Percentiles rank a stretch among this genome's conserved stretches.
phyloP scores from a whole-genome alignment of 2,113 vertebrate genomes.

The Accipiter virgatus region DNA sequence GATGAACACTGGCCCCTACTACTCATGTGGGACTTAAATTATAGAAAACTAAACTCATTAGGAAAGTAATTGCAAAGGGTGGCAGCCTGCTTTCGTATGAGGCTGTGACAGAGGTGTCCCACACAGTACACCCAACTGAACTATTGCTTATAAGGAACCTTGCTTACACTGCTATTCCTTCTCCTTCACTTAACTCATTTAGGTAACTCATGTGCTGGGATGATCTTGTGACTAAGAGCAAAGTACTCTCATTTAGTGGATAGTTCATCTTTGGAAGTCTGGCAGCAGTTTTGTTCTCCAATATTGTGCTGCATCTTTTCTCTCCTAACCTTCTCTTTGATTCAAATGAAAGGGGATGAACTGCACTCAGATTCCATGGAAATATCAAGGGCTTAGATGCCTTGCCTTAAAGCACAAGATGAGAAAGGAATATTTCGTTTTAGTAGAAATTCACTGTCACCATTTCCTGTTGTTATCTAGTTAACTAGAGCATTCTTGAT shows the following conservation, averaged over 20 bases:
- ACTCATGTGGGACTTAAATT: background rate
- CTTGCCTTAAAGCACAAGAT: background rate
- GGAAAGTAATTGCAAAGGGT: background rate
- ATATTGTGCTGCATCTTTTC: background rate
- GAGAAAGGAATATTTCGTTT: background rate
- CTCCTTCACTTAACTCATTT: background rate
- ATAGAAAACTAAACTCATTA: background rate
- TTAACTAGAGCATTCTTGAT: background rate
- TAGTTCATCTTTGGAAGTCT: background rate
- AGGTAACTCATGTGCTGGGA: background rate
- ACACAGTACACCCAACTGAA: background rate
- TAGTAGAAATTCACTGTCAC: background rate
- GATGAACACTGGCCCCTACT: background rate
- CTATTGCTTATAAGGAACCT: background rate
- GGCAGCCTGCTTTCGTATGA: background rate
- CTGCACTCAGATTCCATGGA: background rate
- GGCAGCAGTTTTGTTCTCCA: background rate
- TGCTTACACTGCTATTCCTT: background rate
- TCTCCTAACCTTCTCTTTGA: background rate
- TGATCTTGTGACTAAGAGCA: background rate
- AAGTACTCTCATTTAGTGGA: background rate
- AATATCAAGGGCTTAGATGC: background rate
- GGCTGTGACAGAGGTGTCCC: background rate
- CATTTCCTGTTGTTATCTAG: background rate
- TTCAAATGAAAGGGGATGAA: background rate